Evolutionary conservation across 2,113 vertebrate genomes (phyloP), one percentile per base, ranked within the genome.

Genomic region (Caloenas nicobarica): DNA sequence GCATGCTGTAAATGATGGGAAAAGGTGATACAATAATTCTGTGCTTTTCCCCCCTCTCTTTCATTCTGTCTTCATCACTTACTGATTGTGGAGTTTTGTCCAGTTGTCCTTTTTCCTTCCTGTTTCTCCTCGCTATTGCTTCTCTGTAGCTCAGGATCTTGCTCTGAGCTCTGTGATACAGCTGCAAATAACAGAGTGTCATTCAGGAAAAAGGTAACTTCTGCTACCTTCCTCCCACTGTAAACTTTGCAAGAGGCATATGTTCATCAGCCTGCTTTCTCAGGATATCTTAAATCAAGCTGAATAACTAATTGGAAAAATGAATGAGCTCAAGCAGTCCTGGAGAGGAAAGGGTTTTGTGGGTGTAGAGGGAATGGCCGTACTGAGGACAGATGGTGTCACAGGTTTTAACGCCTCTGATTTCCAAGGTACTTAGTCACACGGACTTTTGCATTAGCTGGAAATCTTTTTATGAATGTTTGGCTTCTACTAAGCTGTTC

Each of bases 1-100:
- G 33, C 22, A 5, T 19, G 13, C 50, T 81, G 16, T 50, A 53
- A 51, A 48, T 65, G 26, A 53, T 26, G 48, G 54, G 69, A 44
- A 58, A 61, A 48, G 0, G 0, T 5, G 11, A 44, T 53, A 48
- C 6, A 74, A 4, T 81, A 33, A 54, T 69, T 40, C 34, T 82
- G 17, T 4, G 1, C 34, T 58, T 73, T 48, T 53, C 9, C 2
- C 13, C 7, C 9, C 1, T 13, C 8, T 62, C 17, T 23, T 13
- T 66, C 22, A 3, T n/a, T 89, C 12, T 3, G 18, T 6, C 11
- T 56, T 77, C 22, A 48, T 80, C 29, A 29, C 36, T 51, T 79
- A 33, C 7, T 57, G 33, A 60, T 60, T 5, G 44, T 46, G 44
- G 44, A 18, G 9, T 71, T 81, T 84, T 26, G 10, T 78, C 23